A percentile compares a stretch with the other conserved stretches of the same genome.
These are phyloP conservation scores for Cromileptes altivelis DNA, from an alignment of 2,113 vertebrate genomes.

Conservation along the genomic window DNA sequence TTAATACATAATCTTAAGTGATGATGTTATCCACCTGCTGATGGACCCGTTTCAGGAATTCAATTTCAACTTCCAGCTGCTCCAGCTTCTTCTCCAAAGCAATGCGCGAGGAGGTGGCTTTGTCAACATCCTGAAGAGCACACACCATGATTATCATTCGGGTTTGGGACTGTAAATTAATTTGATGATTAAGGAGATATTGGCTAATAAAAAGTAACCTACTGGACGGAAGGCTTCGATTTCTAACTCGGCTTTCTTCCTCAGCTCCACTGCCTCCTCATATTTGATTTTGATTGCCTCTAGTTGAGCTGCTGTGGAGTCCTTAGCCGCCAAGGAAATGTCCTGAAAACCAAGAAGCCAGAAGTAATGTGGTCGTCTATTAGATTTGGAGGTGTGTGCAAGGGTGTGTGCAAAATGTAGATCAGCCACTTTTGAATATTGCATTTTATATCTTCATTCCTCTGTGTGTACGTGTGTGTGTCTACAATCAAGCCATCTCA, in stretches of 20 bases:
- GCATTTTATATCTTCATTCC: constrained; percentile 32
- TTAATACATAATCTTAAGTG: not conserved
- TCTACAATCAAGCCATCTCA: constrained; percentile 58
- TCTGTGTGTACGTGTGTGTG: constrained; percentile 13
- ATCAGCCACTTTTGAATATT: constrained; percentile 48
- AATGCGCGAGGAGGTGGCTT: constrained; percentile 78
- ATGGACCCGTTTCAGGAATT: constrained; percentile 83
- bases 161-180: not conserved
- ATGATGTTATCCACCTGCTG: constrained; percentile 77
- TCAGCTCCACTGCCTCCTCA: constrained; percentile 83
- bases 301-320: constrained; percentile 78
- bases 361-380: constrained; percentile 42
- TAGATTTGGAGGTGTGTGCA: constrained; percentile 55
- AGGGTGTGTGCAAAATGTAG: constrained; percentile 51
- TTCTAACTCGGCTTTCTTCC: constrained; percentile 83
- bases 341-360: constrained; percentile 79
- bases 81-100: constrained; percentile 81
- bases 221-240: constrained; percentile 86
- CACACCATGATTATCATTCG: not conserved
- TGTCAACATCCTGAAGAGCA: constrained; percentile 76
- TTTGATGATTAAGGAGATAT: not conserved
- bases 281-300: constrained; percentile 82
- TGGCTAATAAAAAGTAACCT: constrained; percentile 39
- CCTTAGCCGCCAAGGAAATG: constrained; percentile 80
- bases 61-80: constrained; percentile 83